Evolutionary conservation across 1,140 invertebrate species (phyloP), one percentile per base, ranked within the genome.

Genomic region (Acromyrmex heyeri): DNA sequence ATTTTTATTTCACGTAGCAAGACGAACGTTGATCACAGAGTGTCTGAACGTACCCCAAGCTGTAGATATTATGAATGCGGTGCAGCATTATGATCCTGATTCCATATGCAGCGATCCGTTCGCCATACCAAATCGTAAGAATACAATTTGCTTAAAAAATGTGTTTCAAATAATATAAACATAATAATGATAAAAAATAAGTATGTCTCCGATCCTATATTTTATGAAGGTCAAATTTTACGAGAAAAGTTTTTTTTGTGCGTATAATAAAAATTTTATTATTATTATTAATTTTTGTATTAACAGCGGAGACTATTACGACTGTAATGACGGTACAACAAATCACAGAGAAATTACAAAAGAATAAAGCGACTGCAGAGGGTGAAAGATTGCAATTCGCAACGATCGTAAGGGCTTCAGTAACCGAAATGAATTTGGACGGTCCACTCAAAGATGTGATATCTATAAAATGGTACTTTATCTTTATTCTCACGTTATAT

Each of bases 341-440:
- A 69, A 94, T 96, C n/a, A 92, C 93, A 5, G 78, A 93, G 21
- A 94, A 90, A 86, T 77, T 95, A 27, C 94, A 94, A 48, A 77
- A 48, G 65, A 87, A 44, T 44, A 44, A 85, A 12, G 7, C 27
- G 8, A 73, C 14, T 8, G 48, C 50, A 7, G 79, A 86, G 8
- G 81, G 75, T 12, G 90, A 93, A 0, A 92, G 93, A 87, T 81
- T 95, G 30, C 94, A 95, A 77, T 94, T 96, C 10, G 93, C 95
- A 0, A 91, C 94, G 5, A 87, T 96, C 21, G 70, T 96, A 8
- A 94, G 92, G 73, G 95, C 94, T 16, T 88, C 91, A 0, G 76
- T 96, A 14, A 94, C 94, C 3, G 93, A 95, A 44, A 94, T 96
- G 21, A 95, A 96, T 86, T 90, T 95, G 27, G 95, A 96, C 10